Evolutionary conservation across 2,888 invertebrate species (phyloP).

Genomic region (Metellina segmentata): DNA sequence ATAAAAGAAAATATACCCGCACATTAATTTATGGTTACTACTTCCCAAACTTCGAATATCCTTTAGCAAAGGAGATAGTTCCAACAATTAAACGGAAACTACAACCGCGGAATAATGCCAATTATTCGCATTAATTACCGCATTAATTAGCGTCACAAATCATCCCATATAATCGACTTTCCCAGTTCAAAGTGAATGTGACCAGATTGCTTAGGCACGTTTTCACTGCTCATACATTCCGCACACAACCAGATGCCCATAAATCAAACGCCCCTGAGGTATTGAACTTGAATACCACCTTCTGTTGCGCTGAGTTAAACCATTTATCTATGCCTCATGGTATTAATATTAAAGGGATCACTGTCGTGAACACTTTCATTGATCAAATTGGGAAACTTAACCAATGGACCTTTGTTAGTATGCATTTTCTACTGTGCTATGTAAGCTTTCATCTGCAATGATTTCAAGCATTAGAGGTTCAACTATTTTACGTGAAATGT

Average conservation of each 20-base stretch:
- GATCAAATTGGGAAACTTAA: neutral
- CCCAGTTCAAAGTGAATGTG: neutral
- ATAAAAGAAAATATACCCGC: too few relatives aligned
- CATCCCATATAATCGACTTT: constrained; percentile 30
- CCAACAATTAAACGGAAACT: constrained; percentile 23
- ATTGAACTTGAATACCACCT: constrained; percentile 25
- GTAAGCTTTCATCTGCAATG: neutral
- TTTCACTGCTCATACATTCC: neutral
- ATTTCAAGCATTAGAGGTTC: neutral
- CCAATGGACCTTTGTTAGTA: neutral
- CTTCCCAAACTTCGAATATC: neutral
- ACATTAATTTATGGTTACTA: neutral
- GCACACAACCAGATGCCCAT: neutral
- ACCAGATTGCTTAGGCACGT: neutral
- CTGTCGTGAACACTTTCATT: neutral
- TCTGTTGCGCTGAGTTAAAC: neutral
- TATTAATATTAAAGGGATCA: neutral
- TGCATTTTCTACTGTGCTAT: neutral
- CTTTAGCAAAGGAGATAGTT: neutral
- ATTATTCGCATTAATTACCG: constrained; percentile 50
- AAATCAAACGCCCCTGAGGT: constrained; percentile 48
- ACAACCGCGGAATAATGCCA: constrained; percentile 2
- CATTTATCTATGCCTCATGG: neutral
- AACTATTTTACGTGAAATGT: neutral
- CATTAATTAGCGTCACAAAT: constrained; percentile 47